phyloP scores from a whole-genome alignment of 2,797 vertebrate genomes.

The Hozukius guyotensis region DNA sequence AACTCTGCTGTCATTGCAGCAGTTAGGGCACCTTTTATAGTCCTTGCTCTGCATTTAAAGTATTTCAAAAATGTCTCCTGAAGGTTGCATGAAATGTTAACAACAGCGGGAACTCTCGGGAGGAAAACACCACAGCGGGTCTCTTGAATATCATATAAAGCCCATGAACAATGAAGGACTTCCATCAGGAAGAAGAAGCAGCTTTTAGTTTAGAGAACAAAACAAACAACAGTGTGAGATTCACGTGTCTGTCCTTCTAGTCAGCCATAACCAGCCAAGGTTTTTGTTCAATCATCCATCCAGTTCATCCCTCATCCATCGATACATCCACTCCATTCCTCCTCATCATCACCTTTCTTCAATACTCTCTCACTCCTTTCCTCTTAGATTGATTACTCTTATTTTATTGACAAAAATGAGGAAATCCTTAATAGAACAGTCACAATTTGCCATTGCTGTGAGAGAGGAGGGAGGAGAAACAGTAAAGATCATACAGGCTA shows the following conservation, averaged over 20 bases:
- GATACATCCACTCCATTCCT: not conserved
- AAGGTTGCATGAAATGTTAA: constrained; percentile 67
- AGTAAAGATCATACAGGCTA: not conserved
- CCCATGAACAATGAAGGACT: constrained; percentile 48
- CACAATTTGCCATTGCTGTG: not conserved
- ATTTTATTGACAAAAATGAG: constrained; percentile 1
- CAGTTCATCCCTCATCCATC: not conserved
- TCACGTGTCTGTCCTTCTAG: not conserved
- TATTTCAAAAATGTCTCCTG: constrained; percentile 42
- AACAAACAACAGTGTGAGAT: not conserved
- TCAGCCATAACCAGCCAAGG: not conserved
- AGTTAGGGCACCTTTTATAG: constrained; percentile 36
- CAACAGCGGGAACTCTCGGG: constrained; percentile 28
- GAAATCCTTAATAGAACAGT: constrained; percentile 1
- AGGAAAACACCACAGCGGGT: constrained; percentile 36
- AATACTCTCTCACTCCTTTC: not conserved
- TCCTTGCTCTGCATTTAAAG: constrained; percentile 37
- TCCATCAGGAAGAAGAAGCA: not conserved
- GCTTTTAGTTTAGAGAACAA: constrained; percentile 10
- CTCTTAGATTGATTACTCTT: not conserved
- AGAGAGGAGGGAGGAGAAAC: not conserved
- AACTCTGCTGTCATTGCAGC: constrained; percentile 33
- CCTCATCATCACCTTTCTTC: not conserved
- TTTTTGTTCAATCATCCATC: not conserved
- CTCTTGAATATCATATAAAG: constrained; percentile 39